Evolutionary conservation across 2,888 invertebrate species (phyloP).

Genomic region (Metellina segmentata): DNA sequence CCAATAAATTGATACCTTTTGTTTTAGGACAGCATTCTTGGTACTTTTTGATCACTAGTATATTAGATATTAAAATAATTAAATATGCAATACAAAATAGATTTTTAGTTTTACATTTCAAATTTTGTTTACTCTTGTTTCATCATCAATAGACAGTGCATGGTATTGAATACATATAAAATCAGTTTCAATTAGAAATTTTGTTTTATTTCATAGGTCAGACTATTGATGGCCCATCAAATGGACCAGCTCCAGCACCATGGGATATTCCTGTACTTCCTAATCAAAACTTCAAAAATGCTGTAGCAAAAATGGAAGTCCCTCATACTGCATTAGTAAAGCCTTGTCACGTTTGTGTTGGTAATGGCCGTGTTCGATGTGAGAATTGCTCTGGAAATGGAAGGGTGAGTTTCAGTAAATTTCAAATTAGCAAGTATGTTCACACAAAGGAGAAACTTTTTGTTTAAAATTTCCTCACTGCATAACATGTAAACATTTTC

Average conservation of each 20-base stretch:
- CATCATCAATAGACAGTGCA: neutral
- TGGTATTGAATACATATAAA: neutral
- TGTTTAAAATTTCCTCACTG: too few species aligned
- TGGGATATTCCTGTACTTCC: conserved; percentile 79
- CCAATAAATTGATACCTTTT: too few species aligned
- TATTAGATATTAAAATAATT: neutral
- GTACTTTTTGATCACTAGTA: too few species aligned
- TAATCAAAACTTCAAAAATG: conserved; percentile 79
- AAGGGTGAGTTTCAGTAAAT: conserved; percentile 32
- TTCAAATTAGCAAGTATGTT: too few species aligned
- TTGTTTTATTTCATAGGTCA: conserved; percentile 72
- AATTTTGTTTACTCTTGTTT: neutral
- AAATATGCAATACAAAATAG: neutral
- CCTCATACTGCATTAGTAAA: conserved; percentile 80
- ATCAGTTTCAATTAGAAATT: neutral
- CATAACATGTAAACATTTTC: too few species aligned
- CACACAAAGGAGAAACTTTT: too few species aligned
- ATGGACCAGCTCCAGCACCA: conserved; percentile 78
- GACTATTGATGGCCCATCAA: conserved; percentile 79
- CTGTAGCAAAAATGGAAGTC: conserved; percentile 79
- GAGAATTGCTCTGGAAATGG: conserved; percentile 61
- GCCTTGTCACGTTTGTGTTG: conserved; percentile 71
- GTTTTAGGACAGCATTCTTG: too few species aligned
- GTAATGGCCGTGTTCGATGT: conserved; percentile 64
- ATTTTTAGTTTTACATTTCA: neutral